Evolutionary conservation across 2,888 invertebrate genomes (phyloP).

Genomic region (Notocelia uddmanniana): DNA sequence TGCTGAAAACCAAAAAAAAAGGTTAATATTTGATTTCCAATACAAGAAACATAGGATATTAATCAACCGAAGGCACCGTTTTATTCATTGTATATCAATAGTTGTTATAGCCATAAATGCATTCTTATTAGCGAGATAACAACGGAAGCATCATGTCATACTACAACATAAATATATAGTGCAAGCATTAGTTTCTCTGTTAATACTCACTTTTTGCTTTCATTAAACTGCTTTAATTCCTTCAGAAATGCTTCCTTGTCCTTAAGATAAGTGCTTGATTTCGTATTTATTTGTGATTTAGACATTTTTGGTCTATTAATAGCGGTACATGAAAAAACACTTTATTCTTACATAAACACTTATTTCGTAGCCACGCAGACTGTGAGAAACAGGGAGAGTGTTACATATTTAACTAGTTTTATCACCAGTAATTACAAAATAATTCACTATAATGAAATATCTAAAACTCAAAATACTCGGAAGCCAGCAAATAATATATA

Average conservation of each 20-base stretch:
- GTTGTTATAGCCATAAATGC: not conserved
- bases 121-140: constrained; percentile 24
- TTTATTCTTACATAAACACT: constrained; percentile 23
- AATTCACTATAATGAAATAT: constrained; percentile 37
- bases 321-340: constrained; percentile 31
- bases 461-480: constrained; percentile 27
- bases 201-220: constrained; percentile 93
- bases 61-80: not conserved
- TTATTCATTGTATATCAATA: not conserved
- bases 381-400: not conserved
- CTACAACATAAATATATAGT: constrained; percentile 32
- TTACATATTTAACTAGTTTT: constrained; percentile 32
- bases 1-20: constrained; percentile 84
- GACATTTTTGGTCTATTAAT: constrained; percentile 68
- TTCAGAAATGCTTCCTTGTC: constrained; percentile 93
- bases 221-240: constrained; percentile 96
- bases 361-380: constrained; percentile 21
- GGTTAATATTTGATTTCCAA: not conserved
- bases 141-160: constrained; percentile 37
- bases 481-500: constrained; percentile 12
- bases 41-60: not conserved
- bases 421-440: constrained; percentile 27
- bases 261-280: constrained; percentile 89
- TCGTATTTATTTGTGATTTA: constrained; percentile 81
- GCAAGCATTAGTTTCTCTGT: constrained; percentile 20